Conservation (phyloP, 2,888 invertebrate species). For the Icerya purchasi region DNA sequence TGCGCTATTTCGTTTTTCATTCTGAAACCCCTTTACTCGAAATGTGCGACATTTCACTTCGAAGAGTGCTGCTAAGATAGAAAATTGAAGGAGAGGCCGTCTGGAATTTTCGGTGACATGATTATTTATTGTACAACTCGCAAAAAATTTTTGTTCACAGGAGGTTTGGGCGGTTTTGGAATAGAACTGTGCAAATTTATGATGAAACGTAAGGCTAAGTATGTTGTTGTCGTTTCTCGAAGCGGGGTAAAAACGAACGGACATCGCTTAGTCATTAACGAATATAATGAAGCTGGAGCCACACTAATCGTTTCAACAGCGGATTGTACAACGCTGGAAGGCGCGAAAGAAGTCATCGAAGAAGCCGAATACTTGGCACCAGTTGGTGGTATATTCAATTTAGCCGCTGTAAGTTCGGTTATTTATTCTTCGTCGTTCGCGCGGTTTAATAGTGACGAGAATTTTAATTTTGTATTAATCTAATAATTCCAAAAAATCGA, state of each 20-base stretch:
- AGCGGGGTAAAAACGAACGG: neutral
- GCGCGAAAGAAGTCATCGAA: neutral
- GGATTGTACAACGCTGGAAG: neutral
- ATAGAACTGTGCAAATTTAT: neutral
- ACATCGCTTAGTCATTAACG: neutral
- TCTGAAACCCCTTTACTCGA: too few relatives aligned
- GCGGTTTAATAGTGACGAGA: too few relatives aligned
- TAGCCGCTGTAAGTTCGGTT: neutral
- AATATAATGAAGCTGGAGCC: neutral
- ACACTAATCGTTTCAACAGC: neutral
- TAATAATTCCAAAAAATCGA: too few relatives aligned
- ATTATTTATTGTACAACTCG: too few relatives aligned
- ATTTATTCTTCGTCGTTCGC: too few relatives aligned
- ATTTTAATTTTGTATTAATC: too few relatives aligned
- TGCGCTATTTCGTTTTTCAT: too few relatives aligned
- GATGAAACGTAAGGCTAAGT: neutral
- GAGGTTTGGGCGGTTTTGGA: neutral
- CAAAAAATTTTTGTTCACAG: too few relatives aligned
- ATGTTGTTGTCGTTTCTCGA: neutral
- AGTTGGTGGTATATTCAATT: neutral
- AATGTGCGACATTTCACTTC: too few relatives aligned
- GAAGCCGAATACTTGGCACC: neutral
- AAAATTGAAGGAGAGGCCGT: too few relatives aligned
- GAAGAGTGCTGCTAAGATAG: too few relatives aligned
- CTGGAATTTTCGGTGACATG: too few relatives aligned